Evolutionary conservation across 2,888 invertebrate species (phyloP).

Genomic region (Synanthedon andrenaeformis): DNA sequence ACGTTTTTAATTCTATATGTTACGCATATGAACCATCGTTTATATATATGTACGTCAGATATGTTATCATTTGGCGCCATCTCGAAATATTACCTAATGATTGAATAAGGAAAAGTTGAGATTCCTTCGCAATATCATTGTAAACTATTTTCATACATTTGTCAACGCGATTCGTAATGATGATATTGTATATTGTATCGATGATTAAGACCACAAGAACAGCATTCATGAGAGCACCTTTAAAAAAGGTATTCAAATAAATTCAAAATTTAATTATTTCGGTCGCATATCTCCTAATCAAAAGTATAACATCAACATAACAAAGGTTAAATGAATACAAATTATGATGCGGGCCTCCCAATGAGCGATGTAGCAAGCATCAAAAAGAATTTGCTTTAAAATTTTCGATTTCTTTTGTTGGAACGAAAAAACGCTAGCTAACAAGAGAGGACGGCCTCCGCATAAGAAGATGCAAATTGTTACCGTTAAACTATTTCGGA

Average conservation of each 20-base stretch:
- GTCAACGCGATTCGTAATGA: neutral
- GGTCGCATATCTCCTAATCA: neutral
- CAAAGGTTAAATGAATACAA: too few species aligned
- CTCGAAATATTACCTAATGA: neutral
- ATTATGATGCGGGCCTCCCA: too few species aligned
- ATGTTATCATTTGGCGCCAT: neutral
- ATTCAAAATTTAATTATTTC: neutral
- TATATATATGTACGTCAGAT: neutral
- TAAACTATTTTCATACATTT: neutral
- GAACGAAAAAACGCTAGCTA: conserved; percentile 46
- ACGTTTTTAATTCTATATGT: too few species aligned
- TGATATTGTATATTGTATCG: neutral
- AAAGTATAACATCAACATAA: too few species aligned
- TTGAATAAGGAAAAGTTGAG: neutral
- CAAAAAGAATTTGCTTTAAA: neutral
- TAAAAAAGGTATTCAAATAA: too few species aligned
- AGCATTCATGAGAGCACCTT: too few species aligned
- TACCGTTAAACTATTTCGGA: conserved; percentile 69
- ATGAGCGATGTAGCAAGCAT: neutral
- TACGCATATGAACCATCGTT: too few species aligned
- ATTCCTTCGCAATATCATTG: neutral
- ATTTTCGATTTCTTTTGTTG: conserved; percentile 18
- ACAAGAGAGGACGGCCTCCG: conserved; percentile 61
- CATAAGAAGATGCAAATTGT: conserved; percentile 70
- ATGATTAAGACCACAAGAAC: too few species aligned